These are phyloP conservation scores for Conops quadrifasciatus DNA, from an alignment of 2,888 invertebrate genomes.

Conservation along the genomic window DNA sequence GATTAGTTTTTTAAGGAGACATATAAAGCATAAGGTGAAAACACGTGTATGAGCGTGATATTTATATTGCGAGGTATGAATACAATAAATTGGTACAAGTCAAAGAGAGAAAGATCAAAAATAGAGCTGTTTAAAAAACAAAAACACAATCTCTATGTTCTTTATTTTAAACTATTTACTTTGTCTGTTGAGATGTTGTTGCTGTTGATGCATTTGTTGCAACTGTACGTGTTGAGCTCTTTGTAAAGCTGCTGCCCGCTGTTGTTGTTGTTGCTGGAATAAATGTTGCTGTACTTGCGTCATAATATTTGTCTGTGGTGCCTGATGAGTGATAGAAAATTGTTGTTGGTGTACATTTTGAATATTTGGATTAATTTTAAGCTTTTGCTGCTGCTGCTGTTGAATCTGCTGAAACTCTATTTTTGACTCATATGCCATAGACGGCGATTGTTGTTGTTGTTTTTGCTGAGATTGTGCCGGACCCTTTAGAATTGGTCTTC, in stretches of 20 bases:
- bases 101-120: not conserved
- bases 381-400: slow-evolving; percentile 51
- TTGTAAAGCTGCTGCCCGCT: slow-evolving; percentile 52
- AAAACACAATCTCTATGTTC: not conserved
- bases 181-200: slow-evolving; percentile 25
- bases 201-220: slow-evolving; percentile 58
- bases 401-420: slow-evolving; percentile 58
- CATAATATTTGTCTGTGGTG: slow-evolving; percentile 48
- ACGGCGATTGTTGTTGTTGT: slow-evolving; percentile 43
- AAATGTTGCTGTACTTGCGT: slow-evolving; percentile 58
- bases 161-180: not conserved
- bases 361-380: slow-evolving; percentile 46
- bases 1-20: slow-evolving; percentile 6
- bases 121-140: too few species aligned
- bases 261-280: slow-evolving; percentile 52
- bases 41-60: too few species aligned
- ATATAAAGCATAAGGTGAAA: too few species aligned
- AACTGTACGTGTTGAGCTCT: slow-evolving; percentile 51
- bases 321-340: slow-evolving; percentile 48
- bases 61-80: not conserved
- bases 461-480: slow-evolving; percentile 43
- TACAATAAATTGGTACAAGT: not conserved
- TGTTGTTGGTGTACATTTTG: slow-evolving; percentile 41
- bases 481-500: slow-evolving; percentile 64
- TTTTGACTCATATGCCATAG: slow-evolving; percentile 51